Evolutionary conservation across 37 sponge, comb jelly and placozoan species (phyloP).

Genomic region (Crambe crambe): DNA sequence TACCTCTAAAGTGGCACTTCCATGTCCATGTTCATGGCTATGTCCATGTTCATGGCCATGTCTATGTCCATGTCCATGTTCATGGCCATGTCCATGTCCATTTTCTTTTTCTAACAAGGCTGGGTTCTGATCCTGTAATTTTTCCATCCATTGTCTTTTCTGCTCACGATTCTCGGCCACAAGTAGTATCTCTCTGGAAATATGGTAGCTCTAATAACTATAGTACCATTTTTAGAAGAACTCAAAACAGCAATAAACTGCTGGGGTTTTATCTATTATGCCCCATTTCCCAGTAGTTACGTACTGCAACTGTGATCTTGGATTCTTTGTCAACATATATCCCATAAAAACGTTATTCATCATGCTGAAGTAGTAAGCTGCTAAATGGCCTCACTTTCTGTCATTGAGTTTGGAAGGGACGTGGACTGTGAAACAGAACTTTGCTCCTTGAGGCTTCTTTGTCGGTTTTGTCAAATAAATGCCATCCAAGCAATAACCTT

Average conservation of each 20-base stretch:
- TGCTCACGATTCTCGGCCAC: conserved; percentile 54
- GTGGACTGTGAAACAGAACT: conserved; percentile 70
- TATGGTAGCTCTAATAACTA: not conserved
- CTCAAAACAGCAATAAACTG: no score
- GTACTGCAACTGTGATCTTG: no score
- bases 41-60: not conserved
- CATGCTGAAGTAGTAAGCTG: not conserved
- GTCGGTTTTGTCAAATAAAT: conserved; percentile 70
- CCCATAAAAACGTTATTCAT: no score
- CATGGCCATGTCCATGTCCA: not conserved
- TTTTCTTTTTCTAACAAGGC: conserved; percentile 11
- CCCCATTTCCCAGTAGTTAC: no score
- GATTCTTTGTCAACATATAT: no score
- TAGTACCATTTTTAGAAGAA: no score
- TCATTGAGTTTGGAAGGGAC: conserved; percentile 46
- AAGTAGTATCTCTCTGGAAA: conserved; percentile 47
- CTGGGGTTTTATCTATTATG: no score
- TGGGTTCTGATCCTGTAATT: conserved; percentile 66
- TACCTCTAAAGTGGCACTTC: not conserved
- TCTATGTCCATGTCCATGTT: not conserved
- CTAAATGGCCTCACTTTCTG: conserved; percentile 54
- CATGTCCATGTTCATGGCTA: not conserved
- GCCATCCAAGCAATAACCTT: conserved; percentile 29
- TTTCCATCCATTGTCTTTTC: conserved; percentile 53
- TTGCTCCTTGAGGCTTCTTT: conserved; percentile 63